phyloP scores from a whole-genome alignment of 2,888 invertebrate species.

The Hyalella azteca region DNA sequence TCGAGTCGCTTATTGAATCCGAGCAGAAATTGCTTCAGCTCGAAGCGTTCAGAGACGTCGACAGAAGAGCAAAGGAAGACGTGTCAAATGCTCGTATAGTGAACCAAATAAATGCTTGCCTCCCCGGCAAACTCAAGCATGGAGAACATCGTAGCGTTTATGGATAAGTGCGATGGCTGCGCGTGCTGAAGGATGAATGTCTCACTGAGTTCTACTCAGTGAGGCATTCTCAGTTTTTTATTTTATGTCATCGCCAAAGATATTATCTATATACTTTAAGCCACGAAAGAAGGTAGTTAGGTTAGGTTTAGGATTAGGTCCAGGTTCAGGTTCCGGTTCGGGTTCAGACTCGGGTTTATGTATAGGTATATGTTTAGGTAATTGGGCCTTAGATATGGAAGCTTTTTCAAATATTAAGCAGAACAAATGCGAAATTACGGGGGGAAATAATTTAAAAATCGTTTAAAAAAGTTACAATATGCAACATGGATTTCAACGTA shows the following conservation, averaged over 20 bases:
- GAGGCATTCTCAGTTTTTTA: no score
- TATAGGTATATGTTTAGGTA: no score
- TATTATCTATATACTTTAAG: constrained; percentile 3
- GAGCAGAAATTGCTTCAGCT: constrained; percentile 14
- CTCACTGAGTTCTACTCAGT: background rate
- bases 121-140: background rate
- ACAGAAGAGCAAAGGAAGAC: background rate
- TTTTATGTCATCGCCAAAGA: background rate
- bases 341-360: no score
- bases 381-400: no score
- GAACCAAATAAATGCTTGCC: background rate
- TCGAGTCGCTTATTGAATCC: constrained; percentile 2
- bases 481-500: no score
- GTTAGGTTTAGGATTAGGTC: no score
- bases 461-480: no score
- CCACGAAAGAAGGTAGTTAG: no score
- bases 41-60: background rate
- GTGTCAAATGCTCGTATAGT: background rate
- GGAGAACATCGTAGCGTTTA: background rate
- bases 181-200: background rate
- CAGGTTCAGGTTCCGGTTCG: no score
- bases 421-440: no score
- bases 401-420: no score
- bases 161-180: background rate
- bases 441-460: no score